Evolutionary conservation across 2,888 invertebrate species (phyloP).

Genomic region (Stomorhina lunata): DNA sequence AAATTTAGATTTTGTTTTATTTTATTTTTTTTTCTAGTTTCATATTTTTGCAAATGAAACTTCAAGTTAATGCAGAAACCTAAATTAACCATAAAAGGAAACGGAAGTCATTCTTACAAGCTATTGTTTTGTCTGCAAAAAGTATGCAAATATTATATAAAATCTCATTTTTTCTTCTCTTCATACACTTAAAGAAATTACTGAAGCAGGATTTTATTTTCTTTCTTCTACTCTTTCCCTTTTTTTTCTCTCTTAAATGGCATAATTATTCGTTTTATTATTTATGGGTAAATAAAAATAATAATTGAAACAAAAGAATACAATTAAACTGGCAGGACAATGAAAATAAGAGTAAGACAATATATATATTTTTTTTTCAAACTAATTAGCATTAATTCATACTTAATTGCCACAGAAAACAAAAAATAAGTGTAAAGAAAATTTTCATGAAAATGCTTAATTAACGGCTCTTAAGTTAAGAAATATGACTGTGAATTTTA

Average conservation of each 20-base stretch:
- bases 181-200: neutral
- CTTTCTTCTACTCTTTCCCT: neutral
- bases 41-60: neutral
- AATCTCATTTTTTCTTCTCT: neutral
- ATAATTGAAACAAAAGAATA: slow-evolving; percentile 14
- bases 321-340: neutral
- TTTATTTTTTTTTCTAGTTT: too few relatives aligned
- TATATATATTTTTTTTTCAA: too few relatives aligned
- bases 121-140: slow-evolving; percentile 35
- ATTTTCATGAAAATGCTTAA: too few relatives aligned
- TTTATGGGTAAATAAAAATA: neutral
- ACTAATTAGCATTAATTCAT: neutral
- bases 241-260: too few relatives aligned
- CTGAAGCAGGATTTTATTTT: neutral
- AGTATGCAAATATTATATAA: neutral
- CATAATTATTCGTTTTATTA: slow-evolving; percentile 8
- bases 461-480: too few relatives aligned
- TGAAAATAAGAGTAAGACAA: too few relatives aligned
- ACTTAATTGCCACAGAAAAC: neutral
- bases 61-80: slow-evolving; percentile 36
- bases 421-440: neutral
- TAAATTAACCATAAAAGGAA: slow-evolving; percentile 51
- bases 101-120: slow-evolving; percentile 51
- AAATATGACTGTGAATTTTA: too few relatives aligned
- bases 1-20: neutral